Base-by-base conservation (phyloP, 1,140 invertebrate species). In the Aphelinus certus region DNA sequence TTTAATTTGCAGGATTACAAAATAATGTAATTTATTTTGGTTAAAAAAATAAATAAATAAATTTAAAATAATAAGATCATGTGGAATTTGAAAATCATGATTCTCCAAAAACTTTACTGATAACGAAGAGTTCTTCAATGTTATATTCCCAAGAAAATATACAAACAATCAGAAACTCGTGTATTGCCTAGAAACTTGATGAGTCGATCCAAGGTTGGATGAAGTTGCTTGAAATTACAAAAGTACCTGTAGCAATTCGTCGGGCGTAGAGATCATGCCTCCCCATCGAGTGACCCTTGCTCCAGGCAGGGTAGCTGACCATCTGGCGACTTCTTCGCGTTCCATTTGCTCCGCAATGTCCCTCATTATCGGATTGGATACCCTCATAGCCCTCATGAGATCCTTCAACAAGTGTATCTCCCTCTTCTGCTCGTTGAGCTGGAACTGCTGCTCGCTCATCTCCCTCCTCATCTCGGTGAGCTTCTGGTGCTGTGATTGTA, bases 231-330 rank as follows among this genome's bases (percentile, higher is more conserved):
- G 48, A 1, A 63, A 43, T 60, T 43, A 63, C 7, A 71, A 45
- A 46, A 3, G 2, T 85, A 96, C 94, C 91, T 98, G 96, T 78
- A 98, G 88, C 53, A 95, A 92, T 86, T 95, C 94, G 89, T 98
- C 97, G 3, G 97, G 97, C 1, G 97, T 98, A 26, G 96, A 97
- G 73, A 98, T 98, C 95, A 98, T 98, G 69, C 97, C 97, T 69
- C 97, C 97, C 97, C 97, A 99, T 67, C 97, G 89, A 1, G 95
- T 97, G 47, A 98, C 96, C 78, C 96, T 88, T 1, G 97, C 97
- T 65, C 95, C 88, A 10, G 94, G 91, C 43, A 98, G 87, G 1
- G 94, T 94, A 76, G 91, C 92, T 48, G 95, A 94, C 97, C 97
- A 98, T 83, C 95, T 90, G n/a, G 95, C 90, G 65, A 97, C 94